phyloP scores from a whole-genome alignment of 30 jellyfish, hydroid and myxozoan genomes.

The Nemopilema nomurai region DNA sequence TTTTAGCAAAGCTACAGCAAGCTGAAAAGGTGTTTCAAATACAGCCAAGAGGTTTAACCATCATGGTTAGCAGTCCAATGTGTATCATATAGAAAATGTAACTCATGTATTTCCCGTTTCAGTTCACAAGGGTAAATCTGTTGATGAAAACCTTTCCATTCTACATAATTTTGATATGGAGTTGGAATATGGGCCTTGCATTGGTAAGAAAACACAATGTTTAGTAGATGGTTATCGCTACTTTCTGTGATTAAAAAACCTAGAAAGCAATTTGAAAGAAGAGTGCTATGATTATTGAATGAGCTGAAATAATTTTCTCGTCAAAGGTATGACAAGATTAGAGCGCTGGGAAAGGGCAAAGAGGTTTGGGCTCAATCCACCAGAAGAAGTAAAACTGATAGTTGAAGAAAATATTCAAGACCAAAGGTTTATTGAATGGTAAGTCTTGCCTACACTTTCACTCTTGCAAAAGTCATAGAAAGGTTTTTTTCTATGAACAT shows the following conservation, averaged over 20 bases:
- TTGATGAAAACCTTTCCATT: background rate
- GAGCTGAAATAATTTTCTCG: background rate
- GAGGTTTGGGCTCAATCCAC: conserved; percentile 73
- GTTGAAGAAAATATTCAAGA: conserved; percentile 40
- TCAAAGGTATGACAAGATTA: conserved; percentile 66
- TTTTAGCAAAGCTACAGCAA: too few species aligned
- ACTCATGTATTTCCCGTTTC: background rate
- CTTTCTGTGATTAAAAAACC: too few species aligned
- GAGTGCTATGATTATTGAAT: background rate
- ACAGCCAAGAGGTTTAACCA: too few species aligned
- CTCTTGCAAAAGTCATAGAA: too few species aligned
- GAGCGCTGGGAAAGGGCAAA: conserved; percentile 86
- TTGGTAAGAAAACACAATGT: conserved; percentile 45
- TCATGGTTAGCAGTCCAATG: too few species aligned
- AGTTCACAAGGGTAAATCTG: background rate
- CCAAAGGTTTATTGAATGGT: conserved; percentile 60
- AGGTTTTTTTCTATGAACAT: too few species aligned
- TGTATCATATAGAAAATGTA: background rate
- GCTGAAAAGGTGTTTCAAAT: too few species aligned
- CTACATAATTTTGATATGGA: conserved; percentile 66
- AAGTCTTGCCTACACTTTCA: background rate
- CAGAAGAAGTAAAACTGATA: conserved; percentile 38
- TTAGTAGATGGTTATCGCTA: too few species aligned
- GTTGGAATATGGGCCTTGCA: conserved; percentile 74
- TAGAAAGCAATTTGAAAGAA: background rate